Percentiles rank a stretch among this genome's conserved stretches.
Evolutionary conservation across 2,113 vertebrate genomes (phyloP).

Genomic region (Syngnathus typhle): DNA sequence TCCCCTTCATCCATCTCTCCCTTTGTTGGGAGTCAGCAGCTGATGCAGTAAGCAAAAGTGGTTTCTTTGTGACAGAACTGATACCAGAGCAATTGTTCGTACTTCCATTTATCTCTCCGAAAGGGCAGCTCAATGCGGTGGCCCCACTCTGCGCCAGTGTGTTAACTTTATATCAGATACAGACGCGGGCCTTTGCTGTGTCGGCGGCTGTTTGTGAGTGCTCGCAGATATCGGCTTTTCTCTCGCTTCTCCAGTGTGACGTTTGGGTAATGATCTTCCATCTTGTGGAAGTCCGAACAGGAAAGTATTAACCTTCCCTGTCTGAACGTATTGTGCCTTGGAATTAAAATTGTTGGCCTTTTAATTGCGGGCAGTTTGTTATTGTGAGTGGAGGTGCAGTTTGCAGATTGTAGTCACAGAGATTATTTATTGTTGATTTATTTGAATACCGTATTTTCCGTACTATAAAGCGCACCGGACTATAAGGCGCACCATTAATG

Average conservation of each 20-base stretch:
- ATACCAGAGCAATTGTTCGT: conserved; percentile 39
- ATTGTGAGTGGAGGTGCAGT: too few species aligned
- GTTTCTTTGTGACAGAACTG: conserved; percentile 28
- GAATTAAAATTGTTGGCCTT: neutral
- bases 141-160: conserved; percentile 27
- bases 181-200: conserved; percentile 15
- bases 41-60: conserved; percentile 27
- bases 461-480: too few species aligned
- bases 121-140: conserved; percentile 50
- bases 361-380: too few species aligned
- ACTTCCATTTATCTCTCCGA: conserved; percentile 47
- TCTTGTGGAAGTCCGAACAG: conserved; percentile 4
- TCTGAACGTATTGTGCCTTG: neutral
- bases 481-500: too few species aligned
- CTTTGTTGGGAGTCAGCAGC: conserved; percentile 9
- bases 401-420: too few species aligned
- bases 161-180: conserved; percentile 38
- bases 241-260: conserved; percentile 12
- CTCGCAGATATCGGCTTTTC: conserved; percentile 4
- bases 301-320: conserved; percentile 7
- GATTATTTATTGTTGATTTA: too few species aligned
- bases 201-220: conserved; percentile 13
- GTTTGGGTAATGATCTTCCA: conserved; percentile 25
- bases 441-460: too few species aligned
- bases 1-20: conserved; percentile 9